Evolutionary conservation across 1,140 invertebrate genomes (phyloP).

Genomic region (Acarapis woodi): DNA sequence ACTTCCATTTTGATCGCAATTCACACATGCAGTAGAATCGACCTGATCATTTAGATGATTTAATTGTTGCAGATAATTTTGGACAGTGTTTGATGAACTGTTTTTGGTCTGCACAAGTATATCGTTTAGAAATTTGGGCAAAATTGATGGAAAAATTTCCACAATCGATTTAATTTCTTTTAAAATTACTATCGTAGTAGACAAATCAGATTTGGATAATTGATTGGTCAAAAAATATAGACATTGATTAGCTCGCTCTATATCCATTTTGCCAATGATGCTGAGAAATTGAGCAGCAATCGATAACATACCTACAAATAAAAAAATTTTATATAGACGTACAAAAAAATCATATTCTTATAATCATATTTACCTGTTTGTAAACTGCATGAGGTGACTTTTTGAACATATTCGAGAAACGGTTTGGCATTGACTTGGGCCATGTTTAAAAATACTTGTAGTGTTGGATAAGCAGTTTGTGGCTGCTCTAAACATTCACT

Average conservation of each 20-base stretch:
- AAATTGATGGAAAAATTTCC: slow-evolving; percentile 34
- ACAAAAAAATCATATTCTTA: no score
- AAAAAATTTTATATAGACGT: no score
- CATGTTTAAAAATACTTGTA: slow-evolving; percentile 46
- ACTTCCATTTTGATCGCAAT: slow-evolving; percentile 2
- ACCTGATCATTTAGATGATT: slow-evolving; percentile 11
- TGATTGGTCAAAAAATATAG: slow-evolving; percentile 44
- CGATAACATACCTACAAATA: slow-evolving; percentile 26
- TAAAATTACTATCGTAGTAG: slow-evolving; percentile 33
- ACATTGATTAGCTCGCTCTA: slow-evolving; percentile 37
- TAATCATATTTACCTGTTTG: no score
- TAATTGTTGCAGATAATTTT: slow-evolving; percentile 21
- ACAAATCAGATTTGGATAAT: slow-evolving; percentile 32
- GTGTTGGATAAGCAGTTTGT: slow-evolving; percentile 26
- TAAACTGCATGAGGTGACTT: slow-evolving; percentile 32
- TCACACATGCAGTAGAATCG: background rate
- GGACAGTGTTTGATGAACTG: slow-evolving; percentile 16
- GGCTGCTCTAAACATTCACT: slow-evolving; percentile 32
- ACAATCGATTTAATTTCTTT: slow-evolving; percentile 43
- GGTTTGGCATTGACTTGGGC: slow-evolving; percentile 31
- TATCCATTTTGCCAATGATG: slow-evolving; percentile 17
- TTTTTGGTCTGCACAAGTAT: slow-evolving; percentile 31
- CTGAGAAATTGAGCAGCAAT: slow-evolving; percentile 18
- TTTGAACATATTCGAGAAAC: slow-evolving; percentile 32
- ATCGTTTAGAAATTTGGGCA: slow-evolving; percentile 39